A percentile compares a stretch with the other conserved stretches of the same genome.
Evolutionary conservation across 1,140 invertebrate species (phyloP).

Genomic region (Cyclina sinensis): DNA sequence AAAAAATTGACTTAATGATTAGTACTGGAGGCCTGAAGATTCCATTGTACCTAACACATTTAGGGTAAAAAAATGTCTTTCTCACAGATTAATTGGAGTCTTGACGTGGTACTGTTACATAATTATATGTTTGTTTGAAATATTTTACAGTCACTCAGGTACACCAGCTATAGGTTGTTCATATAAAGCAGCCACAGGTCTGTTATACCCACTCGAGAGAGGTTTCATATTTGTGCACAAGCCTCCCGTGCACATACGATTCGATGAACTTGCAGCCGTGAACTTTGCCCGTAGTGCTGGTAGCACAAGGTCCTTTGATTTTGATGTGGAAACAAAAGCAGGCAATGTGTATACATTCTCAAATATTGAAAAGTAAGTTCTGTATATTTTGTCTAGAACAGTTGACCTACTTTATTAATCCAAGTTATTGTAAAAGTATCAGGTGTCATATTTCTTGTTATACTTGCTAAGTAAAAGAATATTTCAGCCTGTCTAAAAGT

Average conservation of each 20-base stretch:
- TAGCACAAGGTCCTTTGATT: slow-evolving; percentile 93
- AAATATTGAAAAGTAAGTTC: slow-evolving; percentile 96
- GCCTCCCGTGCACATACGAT: slow-evolving; percentile 98
- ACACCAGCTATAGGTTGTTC: slow-evolving; percentile 98
- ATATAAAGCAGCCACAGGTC: slow-evolving; percentile 99
- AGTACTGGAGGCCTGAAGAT: too few species aligned
- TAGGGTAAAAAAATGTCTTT: too few species aligned
- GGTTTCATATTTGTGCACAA: slow-evolving; percentile 99
- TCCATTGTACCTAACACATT: too few species aligned
- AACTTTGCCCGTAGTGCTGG: slow-evolving; percentile 99
- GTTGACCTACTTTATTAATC: not conserved
- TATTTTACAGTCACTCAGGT: slow-evolving; percentile 96
- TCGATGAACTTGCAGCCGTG: slow-evolving; percentile 98
- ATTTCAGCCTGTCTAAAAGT: too few species aligned
- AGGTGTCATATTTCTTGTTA: too few species aligned
- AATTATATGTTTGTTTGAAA: too few species aligned
- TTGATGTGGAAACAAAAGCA: slow-evolving; percentile 98
- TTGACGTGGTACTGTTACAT: too few species aligned
- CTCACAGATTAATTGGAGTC: too few species aligned
- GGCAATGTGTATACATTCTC: slow-evolving; percentile 98
- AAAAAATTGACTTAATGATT: too few species aligned
- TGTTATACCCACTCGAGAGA: slow-evolving; percentile 99
- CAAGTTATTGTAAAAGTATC: too few species aligned
- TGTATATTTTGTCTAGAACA: not conserved
- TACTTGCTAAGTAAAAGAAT: too few species aligned